These are phyloP conservation scores for Sardinella longiceps DNA, from an alignment of 2,797 vertebrate species.

Conservation along the genomic window DNA sequence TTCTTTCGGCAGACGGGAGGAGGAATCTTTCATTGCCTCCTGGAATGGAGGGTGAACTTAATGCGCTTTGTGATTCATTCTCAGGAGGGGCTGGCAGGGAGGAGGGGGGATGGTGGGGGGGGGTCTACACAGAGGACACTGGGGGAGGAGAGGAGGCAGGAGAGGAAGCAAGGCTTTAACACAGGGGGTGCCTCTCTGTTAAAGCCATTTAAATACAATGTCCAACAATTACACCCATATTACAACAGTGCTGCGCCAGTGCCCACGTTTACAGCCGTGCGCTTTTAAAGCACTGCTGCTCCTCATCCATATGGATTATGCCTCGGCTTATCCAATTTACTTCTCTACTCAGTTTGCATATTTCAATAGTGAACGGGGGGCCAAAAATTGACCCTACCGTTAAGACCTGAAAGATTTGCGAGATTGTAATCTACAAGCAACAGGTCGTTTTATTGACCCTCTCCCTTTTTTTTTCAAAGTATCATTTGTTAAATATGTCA, in stretches of 20 bases:
- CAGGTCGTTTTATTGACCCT: not conserved
- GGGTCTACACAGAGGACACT: not conserved
- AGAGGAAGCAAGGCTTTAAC: not conserved
- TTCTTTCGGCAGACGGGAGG: constrained; percentile 65
- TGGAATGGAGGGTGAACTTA: constrained; percentile 67
- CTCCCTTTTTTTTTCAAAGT: not conserved
- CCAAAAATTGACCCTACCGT: not conserved
- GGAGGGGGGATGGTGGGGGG: not conserved
- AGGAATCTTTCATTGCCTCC: constrained; percentile 60
- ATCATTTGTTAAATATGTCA: not conserved
- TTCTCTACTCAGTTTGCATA: not conserved
- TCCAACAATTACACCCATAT: not conserved
- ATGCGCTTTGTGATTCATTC: constrained; percentile 54
- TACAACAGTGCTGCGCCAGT: not conserved
- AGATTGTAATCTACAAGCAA: constrained; percentile 15
- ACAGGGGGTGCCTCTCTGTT: not conserved
- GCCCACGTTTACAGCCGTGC: not conserved
- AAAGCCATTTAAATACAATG: not conserved
- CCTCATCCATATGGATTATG: constrained; percentile 17
- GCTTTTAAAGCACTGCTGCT: not conserved
- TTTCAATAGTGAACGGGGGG: constrained; percentile 2
- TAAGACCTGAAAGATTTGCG: constrained; percentile 14
- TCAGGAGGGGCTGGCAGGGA: not conserved
- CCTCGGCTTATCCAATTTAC: not conserved
- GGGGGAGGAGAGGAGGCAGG: not conserved